Evolutionary conservation across 2,113 vertebrate genomes (phyloP), one percentile per base, ranked within the genome.

Genomic region (Theristicus caerulescens): DNA sequence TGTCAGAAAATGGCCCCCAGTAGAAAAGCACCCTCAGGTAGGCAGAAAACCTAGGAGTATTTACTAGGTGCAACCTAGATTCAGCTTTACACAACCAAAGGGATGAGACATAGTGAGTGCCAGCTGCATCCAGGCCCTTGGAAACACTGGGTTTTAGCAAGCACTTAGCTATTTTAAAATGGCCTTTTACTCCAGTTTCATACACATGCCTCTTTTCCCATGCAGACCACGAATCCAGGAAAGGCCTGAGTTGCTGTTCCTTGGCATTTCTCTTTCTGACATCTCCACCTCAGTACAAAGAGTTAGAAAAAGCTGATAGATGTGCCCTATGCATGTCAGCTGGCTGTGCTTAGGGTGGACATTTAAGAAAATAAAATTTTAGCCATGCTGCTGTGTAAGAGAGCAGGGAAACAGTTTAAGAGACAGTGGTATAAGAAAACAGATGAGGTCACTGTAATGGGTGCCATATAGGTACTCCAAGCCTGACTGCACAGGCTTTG

Each of bases 1-100:
- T 90, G 81, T 91, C 70, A 83, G 74, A 81, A 93, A 67, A 91
- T 70, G 69, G 73, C 92, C 80, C 83, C 84, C 89, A 74, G 69
- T 55, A 86, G 83, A 94, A 80, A 87, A 95, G 81, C 73, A 87
- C 86, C 61, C 86, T 70, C 74, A 86, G 46, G 29, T 20, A 52
- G 78, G 70, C 82, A 46, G 76, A 87, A 78, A 90, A 78, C 77
- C 34, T 69, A 69, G 12, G 6, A 94, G n/a, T 13, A 74, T 44
- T 83, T 72, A 34, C 80, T 49, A 81, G 25, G 58, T 87, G 10
- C 61, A 69, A 70, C 69, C 86, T 87, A 46, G 61, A 49, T 49
- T 74, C 46, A 91, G 86, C 81, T 89, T 88, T 51, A 67, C 21
- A 17, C 61, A 86, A 34, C 87, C 62, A 36, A 52, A 73, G 55